phyloP scores from a whole-genome alignment of 2,113 vertebrate genomes.

The Nettapus auritus region DNA sequence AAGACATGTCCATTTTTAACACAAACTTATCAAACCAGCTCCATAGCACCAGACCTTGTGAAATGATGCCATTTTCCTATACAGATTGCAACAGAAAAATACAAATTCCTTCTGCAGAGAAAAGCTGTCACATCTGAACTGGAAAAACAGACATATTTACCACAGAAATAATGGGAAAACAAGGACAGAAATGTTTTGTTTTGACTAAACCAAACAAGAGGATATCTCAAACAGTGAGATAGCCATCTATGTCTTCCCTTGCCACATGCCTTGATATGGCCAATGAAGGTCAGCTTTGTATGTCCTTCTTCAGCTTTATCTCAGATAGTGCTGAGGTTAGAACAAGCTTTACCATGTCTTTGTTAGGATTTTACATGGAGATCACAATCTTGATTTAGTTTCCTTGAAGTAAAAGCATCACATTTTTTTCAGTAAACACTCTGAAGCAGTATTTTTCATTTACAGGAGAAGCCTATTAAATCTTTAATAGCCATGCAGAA shows the following conservation, averaged over 20 bases:
- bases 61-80: background rate
- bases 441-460: background rate
- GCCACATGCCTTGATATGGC: background rate
- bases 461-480: background rate
- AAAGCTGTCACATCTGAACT: background rate
- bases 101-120: background rate
- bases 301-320: conserved; percentile 4
- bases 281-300: conserved; percentile 12
- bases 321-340: conserved; percentile 15
- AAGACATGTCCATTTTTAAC: conserved; percentile 3
- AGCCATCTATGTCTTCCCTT: conserved; percentile 15
- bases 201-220: background rate
- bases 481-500: background rate
- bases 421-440: background rate
- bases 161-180: background rate
- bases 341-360: background rate
- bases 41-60: background rate
- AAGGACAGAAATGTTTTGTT: conserved; percentile 3
- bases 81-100: background rate
- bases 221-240: background rate
- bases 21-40: background rate
- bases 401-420: background rate
- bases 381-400: conserved; percentile 39
- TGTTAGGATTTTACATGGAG: conserved; percentile 2
- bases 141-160: background rate